phyloP scores from a whole-genome alignment of 1,140 invertebrate species.

The Plodia interpunctella region DNA sequence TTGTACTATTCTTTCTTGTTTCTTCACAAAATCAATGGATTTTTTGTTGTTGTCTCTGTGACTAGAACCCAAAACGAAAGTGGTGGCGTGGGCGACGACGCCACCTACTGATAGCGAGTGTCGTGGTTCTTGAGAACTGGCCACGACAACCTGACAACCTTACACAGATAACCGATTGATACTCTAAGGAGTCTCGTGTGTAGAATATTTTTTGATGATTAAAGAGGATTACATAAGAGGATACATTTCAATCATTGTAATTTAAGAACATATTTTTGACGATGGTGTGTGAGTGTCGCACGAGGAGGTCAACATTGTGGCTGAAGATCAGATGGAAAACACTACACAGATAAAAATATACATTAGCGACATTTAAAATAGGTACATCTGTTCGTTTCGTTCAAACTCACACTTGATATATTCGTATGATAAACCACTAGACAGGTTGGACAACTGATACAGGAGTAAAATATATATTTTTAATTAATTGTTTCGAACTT shows the following conservation, averaged over 20 bases:
- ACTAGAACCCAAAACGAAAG: constrained; percentile 47
- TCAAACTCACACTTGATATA: too few species aligned
- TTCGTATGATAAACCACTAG: too few species aligned
- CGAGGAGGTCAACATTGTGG: too few species aligned
- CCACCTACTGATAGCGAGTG: constrained; percentile 25
- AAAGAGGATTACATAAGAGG: too few species aligned
- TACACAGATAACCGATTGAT: constrained; percentile 5
- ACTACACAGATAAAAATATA: too few species aligned
- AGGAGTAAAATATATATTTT: not conserved
- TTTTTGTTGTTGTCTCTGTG: not conserved
- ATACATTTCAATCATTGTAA: too few species aligned
- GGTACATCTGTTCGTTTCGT: too few species aligned
- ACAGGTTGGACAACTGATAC: not conserved
- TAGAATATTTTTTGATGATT: not conserved
- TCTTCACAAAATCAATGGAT: not conserved
- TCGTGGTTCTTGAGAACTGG: constrained; percentile 24
- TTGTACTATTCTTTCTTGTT: too few species aligned
- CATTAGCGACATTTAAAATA: too few species aligned
- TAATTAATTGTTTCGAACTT: not conserved
- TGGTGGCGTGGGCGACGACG: constrained; percentile 54
- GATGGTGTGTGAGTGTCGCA: too few species aligned
- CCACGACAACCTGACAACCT: constrained; percentile 17
- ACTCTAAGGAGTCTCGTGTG: not conserved
- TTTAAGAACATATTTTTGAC: too few species aligned
- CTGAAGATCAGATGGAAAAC: too few species aligned